Evolutionary conservation across 2,113 vertebrate species (phyloP).

Genomic region (Dunckerocampus dactyliophorus): DNA sequence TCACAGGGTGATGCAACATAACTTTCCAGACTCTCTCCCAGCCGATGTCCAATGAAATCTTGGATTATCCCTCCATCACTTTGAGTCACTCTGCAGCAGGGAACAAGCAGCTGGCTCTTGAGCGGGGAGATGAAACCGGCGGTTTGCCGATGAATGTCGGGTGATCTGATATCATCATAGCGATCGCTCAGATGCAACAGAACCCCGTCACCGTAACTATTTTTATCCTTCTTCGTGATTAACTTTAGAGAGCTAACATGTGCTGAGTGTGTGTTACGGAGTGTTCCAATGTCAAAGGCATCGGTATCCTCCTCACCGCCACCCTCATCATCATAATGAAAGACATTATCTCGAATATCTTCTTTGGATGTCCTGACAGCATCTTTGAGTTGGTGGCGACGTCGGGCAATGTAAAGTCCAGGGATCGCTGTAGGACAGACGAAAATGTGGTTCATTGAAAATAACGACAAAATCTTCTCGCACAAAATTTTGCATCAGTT

Average conservation of each 20-base stretch:
- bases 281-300: constrained; percentile 88
- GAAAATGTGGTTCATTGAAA: background rate
- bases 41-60: constrained; percentile 82
- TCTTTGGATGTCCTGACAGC: constrained; percentile 89
- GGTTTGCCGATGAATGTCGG: constrained; percentile 63
- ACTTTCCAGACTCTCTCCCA: constrained; percentile 80
- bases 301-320: constrained; percentile 92
- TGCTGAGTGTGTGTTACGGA: constrained; percentile 76
- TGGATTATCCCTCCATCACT: constrained; percentile 76
- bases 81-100: background rate
- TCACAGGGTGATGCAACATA: constrained; percentile 80
- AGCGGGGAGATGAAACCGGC: background rate
- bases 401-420: constrained; percentile 80
- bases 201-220: constrained; percentile 40
- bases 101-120: background rate
- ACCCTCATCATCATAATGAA: constrained; percentile 95
- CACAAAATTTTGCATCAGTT: no score
- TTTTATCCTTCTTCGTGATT: constrained; percentile 25
- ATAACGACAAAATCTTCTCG: no score
- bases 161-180: constrained; percentile 73
- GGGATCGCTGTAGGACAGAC: constrained; percentile 78
- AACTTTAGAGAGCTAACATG: constrained; percentile 13
- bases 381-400: constrained; percentile 83
- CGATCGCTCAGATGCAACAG: constrained; percentile 64
- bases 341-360: constrained; percentile 91